Base-by-base conservation (phyloP, 92 coral and sea anemone species). In the Palythoa grandis region DNA sequence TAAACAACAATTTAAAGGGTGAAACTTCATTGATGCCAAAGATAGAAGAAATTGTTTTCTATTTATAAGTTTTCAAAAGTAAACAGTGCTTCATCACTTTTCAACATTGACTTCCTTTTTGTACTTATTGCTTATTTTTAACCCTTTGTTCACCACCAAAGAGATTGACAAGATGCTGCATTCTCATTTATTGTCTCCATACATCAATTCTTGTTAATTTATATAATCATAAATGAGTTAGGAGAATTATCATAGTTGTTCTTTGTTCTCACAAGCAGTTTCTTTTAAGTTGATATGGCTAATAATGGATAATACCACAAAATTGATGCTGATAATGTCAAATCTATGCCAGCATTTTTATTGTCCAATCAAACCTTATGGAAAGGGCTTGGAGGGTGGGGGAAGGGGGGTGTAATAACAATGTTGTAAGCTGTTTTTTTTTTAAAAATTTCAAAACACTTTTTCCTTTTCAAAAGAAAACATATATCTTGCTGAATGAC, bases 401-500 rank as follows among this genome's bases (percentile, higher is more conserved):
- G 63, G 15, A 56, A 56, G 17, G 17, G 63, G 63, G 63, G 63
- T 0, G 63, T 12, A 12, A 57, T 19, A 57, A 57, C 63, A 12
- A 8, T 57, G 19, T 57, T 57, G 63, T 57, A 57, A 57, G 63
- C 63, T 57, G 63, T 53, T 53, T 11, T 57, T 11, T 57, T 57
- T 12, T 13, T 54, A 19, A 16, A 57, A 57, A 57, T 19, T 57
- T 57, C 63, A 57, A 57, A 57, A 57, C 63, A 57, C 63, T 57
- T 57, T 57, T 57, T 17, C 63, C 63, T 57, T 57, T 57, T 57
- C 65, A 57, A 57, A 57, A 57, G 65, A 57, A 57, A 57, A 57
- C n/a, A 57, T 57, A 57, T 57, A 57, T 57, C 65, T 57, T 57
- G 65, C 65, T 57, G 65, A 57, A 57, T 57, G 65, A 57, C 65